These are phyloP conservation scores for Pelagia noctiluca DNA, from an alignment of 30 jellyfish, hydroid and myxozoan species.

Conservation along the genomic window DNA sequence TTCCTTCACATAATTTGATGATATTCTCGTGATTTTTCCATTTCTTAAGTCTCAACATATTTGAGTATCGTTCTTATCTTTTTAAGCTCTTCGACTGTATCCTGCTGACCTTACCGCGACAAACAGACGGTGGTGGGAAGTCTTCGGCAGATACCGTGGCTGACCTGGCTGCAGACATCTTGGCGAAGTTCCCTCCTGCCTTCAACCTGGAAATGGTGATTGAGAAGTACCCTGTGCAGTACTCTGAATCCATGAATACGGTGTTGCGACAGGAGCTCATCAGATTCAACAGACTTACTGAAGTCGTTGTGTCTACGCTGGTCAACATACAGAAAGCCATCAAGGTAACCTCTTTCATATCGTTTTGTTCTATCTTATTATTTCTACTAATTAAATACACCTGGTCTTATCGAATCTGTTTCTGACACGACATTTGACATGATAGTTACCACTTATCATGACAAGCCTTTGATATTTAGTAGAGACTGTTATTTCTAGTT, in stretches of 20 bases:
- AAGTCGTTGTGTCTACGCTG: conserved; percentile 87
- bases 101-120: conserved; percentile 95
- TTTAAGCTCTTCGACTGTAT: conserved; percentile 97
- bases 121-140: conserved; percentile 94
- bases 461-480: too few species aligned
- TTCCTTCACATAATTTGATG: too few species aligned
- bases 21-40: too few species aligned
- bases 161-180: conserved; percentile 93
- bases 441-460: too few species aligned
- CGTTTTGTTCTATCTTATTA: neutral
- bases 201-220: conserved; percentile 87
- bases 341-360: conserved; percentile 60
- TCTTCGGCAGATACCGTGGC: conserved; percentile 95
- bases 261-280: conserved; percentile 95
- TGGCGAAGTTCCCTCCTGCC: conserved; percentile 90
- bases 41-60: too few species aligned
- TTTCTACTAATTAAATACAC: too few species aligned
- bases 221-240: conserved; percentile 92
- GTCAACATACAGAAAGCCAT: conserved; percentile 91
- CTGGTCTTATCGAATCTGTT: too few species aligned
- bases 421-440: too few species aligned
- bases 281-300: conserved; percentile 91
- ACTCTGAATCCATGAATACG: conserved; percentile 96
- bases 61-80: too few species aligned
- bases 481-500: neutral